A percentile compares a stretch with the other conserved stretches of the same genome.
phyloP scores from a whole-genome alignment of 2,888 invertebrate genomes.

The Patella pellucida region DNA sequence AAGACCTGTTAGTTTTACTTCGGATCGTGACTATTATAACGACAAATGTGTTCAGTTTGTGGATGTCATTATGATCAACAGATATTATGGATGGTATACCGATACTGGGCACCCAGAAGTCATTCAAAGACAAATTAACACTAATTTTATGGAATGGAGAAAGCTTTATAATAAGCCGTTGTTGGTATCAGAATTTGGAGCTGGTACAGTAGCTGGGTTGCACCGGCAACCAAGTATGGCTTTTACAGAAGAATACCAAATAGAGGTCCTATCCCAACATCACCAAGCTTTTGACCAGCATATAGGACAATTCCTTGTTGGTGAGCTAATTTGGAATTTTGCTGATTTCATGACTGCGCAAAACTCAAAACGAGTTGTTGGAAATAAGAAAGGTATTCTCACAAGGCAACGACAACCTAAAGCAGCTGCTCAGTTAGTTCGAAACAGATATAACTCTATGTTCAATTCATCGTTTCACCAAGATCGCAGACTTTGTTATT shows the following conservation, averaged over 20 bases:
- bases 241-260: constrained; percentile 96
- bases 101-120: constrained; percentile 84
- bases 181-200: constrained; percentile 94
- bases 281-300: constrained; percentile 91
- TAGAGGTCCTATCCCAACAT: constrained; percentile 83
- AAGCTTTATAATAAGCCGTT: constrained; percentile 86
- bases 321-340: constrained; percentile 98
- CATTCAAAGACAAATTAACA: constrained; percentile 78
- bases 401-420: constrained; percentile 93
- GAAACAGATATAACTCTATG: constrained; percentile 78
- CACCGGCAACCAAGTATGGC: constrained; percentile 80
- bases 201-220: constrained; percentile 89
- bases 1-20: constrained; percentile 82
- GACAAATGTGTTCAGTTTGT: constrained; percentile 43
- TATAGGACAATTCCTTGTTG: constrained; percentile 81
- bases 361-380: constrained; percentile 67
- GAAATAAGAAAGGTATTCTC: constrained; percentile 79
- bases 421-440: constrained; percentile 84
- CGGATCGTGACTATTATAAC: constrained; percentile 41
- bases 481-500: not conserved
- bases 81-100: constrained; percentile 93
- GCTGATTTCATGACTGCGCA: constrained; percentile 96
- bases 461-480: not conserved
- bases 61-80: constrained; percentile 78
- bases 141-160: constrained; percentile 86